phyloP scores from a whole-genome alignment of 2,113 vertebrate species.

The Redunca redunca region DNA sequence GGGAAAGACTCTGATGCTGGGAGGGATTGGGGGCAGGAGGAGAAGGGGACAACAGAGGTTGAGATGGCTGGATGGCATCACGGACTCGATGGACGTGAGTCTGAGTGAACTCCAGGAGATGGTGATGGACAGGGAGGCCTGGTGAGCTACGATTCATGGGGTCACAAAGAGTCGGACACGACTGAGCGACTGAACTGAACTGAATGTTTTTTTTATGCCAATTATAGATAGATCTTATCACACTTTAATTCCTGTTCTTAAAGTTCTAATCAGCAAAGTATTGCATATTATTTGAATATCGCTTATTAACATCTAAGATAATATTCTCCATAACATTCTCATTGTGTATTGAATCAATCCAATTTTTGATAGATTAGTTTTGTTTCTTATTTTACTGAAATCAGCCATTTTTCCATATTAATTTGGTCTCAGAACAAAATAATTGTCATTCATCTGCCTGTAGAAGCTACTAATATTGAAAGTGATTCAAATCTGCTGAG shows the following conservation, averaged over 20 bases:
- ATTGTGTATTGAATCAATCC: neutral
- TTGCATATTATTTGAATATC: neutral
- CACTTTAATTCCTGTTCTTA: neutral
- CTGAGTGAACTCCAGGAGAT: no score
- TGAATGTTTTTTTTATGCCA: neutral
- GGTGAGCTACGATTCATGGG: no score
- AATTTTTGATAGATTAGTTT: slow-evolving; percentile 20
- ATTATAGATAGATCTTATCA: neutral
- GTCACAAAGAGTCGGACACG: no score
- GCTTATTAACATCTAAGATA: neutral
- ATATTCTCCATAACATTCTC: neutral
- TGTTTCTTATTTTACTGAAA: neutral
- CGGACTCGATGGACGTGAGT: no score
- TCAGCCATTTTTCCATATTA: neutral
- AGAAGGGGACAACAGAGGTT: no score
- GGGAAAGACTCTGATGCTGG: no score
- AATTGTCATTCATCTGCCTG: neutral
- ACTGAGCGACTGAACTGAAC: no score
- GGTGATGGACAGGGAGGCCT: no score
- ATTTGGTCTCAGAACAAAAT: neutral
- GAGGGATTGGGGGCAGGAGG: no score
- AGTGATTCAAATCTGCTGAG: slow-evolving; percentile 2
- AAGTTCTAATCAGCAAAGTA: neutral
- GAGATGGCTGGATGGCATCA: no score
- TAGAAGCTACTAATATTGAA: neutral